Conservation (phyloP, 2,113 vertebrate species). For the Thamnaconus septentrionalis region DNA sequence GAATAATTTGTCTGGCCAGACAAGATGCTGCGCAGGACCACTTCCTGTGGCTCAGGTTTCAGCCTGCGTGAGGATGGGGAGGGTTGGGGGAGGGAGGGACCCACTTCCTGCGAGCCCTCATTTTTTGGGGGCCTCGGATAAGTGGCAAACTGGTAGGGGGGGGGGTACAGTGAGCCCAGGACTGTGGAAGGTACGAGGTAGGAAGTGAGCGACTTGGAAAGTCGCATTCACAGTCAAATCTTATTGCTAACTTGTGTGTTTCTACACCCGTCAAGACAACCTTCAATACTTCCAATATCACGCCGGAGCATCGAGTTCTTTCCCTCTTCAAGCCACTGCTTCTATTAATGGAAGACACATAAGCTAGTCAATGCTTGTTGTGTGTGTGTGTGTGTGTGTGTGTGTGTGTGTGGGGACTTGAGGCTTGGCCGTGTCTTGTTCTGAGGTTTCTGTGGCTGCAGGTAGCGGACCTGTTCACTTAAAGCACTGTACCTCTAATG, state of each 20-base stretch:
- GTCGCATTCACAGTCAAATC: too few species aligned
- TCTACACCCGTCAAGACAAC: too few species aligned
- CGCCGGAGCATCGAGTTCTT: conserved; percentile 51
- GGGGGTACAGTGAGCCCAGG: conserved; percentile 5
- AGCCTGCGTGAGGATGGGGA: conserved; percentile 62
- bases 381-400: conserved; percentile 23
- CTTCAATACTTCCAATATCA: conserved; percentile 21
- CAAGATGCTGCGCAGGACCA: conserved; percentile 80
- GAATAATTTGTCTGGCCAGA: conserved; percentile 79
- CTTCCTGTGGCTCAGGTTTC: conserved; percentile 84
- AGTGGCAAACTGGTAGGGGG: conserved; percentile 26
- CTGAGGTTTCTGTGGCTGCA: conserved; percentile 68
- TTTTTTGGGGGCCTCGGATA: conserved; percentile 38
- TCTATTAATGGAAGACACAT: conserved; percentile 2
- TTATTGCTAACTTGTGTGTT: too few species aligned
- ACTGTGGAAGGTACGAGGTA: too few species aligned
- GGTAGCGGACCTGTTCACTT: conserved; percentile 75
- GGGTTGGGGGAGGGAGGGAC: not conserved
- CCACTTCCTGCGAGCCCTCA: conserved; percentile 52
- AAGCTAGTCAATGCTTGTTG: conserved; percentile 6
- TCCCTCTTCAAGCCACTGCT: conserved; percentile 33
- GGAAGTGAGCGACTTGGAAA: too few species aligned
- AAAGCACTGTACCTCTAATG: conserved; percentile 63
- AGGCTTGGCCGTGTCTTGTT: conserved; percentile 35
- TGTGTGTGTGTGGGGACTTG: conserved; percentile 15